phyloP scores from a whole-genome alignment of 2,113 vertebrate genomes.

The Numenius arquata region DNA sequence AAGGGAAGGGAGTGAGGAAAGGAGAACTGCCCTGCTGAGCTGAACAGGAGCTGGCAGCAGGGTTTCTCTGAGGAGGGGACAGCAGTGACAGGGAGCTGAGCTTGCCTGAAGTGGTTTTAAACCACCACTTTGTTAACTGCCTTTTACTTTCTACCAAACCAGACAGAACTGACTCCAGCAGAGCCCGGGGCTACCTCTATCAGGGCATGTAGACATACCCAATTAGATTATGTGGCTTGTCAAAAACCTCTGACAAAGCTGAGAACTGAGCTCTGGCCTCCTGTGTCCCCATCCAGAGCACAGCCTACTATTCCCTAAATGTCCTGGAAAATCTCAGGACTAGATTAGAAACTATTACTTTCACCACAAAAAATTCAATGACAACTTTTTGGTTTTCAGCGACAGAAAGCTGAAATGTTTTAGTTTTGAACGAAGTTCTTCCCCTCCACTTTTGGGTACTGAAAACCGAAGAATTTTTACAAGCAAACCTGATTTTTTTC shows the following conservation, averaged over 20 bases:
- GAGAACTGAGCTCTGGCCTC: neutral
- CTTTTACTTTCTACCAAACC: neutral
- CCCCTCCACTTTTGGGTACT: neutral
- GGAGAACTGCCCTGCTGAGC: neutral
- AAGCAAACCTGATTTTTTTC: conserved; percentile 18
- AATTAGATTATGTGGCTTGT: neutral
- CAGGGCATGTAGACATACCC: neutral
- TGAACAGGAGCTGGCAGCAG: neutral
- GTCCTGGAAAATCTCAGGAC: conserved; percentile 60
- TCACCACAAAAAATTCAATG: conserved; percentile 48
- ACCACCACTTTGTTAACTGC: neutral
- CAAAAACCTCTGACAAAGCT: neutral
- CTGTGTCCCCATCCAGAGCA: neutral
- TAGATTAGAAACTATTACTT: conserved; percentile 62
- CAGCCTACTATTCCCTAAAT: conserved; percentile 36
- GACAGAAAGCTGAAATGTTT: conserved; percentile 47
- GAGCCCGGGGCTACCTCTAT: neutral
- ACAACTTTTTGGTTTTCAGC: conserved; percentile 51
- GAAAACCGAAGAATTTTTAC: conserved; percentile 59
- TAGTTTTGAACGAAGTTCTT: conserved; percentile 19
- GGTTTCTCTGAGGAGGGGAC: neutral
- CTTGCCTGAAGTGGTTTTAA: neutral
- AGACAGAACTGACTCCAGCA: neutral
- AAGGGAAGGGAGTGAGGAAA: neutral
- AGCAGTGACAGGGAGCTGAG: neutral